These are phyloP conservation scores for Spodoptera exigua DNA, from an alignment of 2,888 invertebrate genomes.

Conservation along the genomic window DNA sequence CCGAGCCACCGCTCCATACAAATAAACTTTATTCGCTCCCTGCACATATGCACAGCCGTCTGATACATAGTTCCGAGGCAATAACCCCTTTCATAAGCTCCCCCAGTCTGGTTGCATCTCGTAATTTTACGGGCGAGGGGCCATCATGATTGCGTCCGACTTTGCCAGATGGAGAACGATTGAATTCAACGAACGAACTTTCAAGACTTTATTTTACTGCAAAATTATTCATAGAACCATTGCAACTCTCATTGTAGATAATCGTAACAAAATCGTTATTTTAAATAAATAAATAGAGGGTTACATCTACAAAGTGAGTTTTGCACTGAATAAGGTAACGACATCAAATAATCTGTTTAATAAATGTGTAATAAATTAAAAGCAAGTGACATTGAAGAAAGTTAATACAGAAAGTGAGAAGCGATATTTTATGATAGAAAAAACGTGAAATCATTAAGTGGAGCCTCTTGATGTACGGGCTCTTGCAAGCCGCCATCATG, in stretches of 20 bases:
- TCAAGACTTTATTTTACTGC: constrained; percentile 50
- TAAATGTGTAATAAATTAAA: constrained; percentile 27
- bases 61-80: constrained; percentile 83
- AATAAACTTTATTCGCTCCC: constrained; percentile 88
- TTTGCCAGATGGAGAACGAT: constrained; percentile 64
- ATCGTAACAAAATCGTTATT: constrained; percentile 22
- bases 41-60: constrained; percentile 79
- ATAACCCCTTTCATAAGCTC: constrained; percentile 86
- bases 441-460: constrained; percentile 62
- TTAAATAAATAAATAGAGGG: neutral
- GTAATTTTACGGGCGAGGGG: constrained; percentile 85
- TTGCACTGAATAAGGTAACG: constrained; percentile 1
- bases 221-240: constrained; percentile 53
- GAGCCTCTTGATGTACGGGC: constrained; percentile 54
- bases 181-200: constrained; percentile 41
- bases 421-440: constrained; percentile 56
- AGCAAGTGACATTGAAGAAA: constrained; percentile 61
- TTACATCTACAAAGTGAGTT: neutral
- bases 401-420: constrained; percentile 66
- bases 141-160: constrained; percentile 76
- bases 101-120: constrained; percentile 82
- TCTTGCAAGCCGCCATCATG: constrained; percentile 52
- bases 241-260: constrained; percentile 30
- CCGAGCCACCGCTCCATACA: constrained; percentile 79
- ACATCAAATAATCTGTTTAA: constrained; percentile 21